Evolutionary conservation across 2,113 vertebrate species (phyloP).

Genomic region (Lanius ludovicianus): DNA sequence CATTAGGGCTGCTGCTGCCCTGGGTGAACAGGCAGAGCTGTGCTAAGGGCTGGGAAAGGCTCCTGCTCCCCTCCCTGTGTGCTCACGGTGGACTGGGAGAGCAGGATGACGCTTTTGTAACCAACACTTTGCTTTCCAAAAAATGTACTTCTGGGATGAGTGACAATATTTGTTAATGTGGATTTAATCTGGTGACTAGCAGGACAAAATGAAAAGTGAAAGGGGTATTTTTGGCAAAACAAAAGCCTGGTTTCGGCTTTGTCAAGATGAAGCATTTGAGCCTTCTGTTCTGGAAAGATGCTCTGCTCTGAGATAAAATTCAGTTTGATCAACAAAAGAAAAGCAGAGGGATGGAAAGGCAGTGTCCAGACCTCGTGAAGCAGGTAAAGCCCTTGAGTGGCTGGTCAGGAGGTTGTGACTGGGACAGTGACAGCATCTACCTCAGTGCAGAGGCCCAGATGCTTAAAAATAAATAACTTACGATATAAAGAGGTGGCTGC

Average conservation of each 20-base stretch:
- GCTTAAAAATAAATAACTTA: not conserved
- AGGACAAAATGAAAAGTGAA: conserved; percentile 4
- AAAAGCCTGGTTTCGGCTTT: conserved; percentile 20
- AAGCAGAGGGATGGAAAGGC: not conserved
- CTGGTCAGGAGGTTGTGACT: not conserved
- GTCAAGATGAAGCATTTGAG: conserved; percentile 9
- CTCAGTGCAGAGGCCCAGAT: not conserved
- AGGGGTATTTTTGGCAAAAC: conserved; percentile 42
- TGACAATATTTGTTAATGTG: conserved; percentile 42
- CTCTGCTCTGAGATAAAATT: not conserved
- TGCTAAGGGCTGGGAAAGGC: not conserved
- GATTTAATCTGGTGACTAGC: conserved; percentile 29
- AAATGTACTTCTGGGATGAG: not conserved
- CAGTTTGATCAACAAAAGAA: not conserved
- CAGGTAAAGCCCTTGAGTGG: not conserved
- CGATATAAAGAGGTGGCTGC: not conserved
- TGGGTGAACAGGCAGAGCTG: not conserved
- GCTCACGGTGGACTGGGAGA: not conserved
- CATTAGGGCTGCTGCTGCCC: not conserved
- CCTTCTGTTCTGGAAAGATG: conserved; percentile 49
- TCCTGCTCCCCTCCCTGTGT: accelerated
- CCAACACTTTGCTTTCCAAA: not conserved
- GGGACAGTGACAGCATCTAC: not conserved
- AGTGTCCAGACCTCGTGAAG: not conserved
- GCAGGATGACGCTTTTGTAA: not conserved